These are phyloP conservation scores for Hydrozoanthus tunicans DNA, from an alignment of 64 coral and sea anemone species.

Conservation along the genomic window DNA sequence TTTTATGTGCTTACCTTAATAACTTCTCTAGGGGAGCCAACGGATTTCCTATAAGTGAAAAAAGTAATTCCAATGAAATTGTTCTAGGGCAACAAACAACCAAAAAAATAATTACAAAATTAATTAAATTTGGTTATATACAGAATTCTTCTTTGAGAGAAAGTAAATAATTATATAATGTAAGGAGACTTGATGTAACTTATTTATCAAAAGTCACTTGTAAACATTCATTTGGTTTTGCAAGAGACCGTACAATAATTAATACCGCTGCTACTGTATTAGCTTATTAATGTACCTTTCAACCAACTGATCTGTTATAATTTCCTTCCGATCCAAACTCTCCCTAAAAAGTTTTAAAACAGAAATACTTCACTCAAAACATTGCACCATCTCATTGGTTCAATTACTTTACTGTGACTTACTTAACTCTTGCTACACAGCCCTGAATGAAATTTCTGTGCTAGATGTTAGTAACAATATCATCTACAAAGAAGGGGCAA, in stretches of 20 bases:
- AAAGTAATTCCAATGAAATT: not conserved
- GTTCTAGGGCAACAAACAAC: not conserved
- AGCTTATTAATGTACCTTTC: not conserved
- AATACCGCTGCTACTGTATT: no score
- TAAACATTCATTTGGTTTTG: no score
- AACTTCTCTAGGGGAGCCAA: not conserved
- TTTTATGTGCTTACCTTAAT: slow-evolving; percentile 14
- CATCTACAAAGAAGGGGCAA: no score
- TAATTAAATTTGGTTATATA: not conserved
- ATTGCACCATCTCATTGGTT: not conserved
- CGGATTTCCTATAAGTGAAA: not conserved
- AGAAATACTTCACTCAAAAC: not conserved
- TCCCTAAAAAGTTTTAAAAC: not conserved
- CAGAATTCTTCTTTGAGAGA: not conserved
- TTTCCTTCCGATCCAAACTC: not conserved
- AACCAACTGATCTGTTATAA: not conserved
- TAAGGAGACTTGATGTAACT: not conserved
- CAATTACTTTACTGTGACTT: no score
- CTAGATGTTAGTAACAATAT: no score
- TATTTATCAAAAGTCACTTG: no score
- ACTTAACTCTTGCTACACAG: no score
- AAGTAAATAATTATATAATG: not conserved
- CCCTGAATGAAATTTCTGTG: no score
- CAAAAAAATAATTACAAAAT: not conserved
- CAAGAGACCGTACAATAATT: no score